Evolutionary conservation across 2,113 vertebrate species (phyloP), one percentile per base, ranked within the genome.

Genomic region (Orcinus orca): DNA sequence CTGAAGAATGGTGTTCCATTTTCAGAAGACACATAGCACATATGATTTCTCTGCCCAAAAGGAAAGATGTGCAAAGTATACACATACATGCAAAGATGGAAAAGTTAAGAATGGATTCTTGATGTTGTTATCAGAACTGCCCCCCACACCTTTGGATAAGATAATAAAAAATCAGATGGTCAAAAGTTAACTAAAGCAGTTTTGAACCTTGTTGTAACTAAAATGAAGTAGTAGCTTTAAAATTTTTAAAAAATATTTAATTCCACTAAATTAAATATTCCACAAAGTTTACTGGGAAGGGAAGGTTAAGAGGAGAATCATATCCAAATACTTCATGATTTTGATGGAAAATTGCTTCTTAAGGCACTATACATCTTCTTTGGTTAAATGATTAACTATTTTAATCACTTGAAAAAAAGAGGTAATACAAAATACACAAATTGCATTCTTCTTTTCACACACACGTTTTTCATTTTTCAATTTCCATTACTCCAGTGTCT

Each of bases 341-440:
- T 97, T 97, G 92, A 98, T 74, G 96, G 97, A 80, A 98, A 98
- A 96, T 60, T 98, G 73, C 94, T 98, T 98, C 92, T 97, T 98
- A 99, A 99, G 99, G 99, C 99, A 99, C 98, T 98, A 93, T 96
- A 98, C 9, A 71, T 98, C 3, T 36, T 99, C 98, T 99, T 99
- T 99, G 99, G 99, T 99, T 99, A 98, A 98, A 98, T 97, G 98
- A 98, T 97, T 84, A 97, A 98, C 97, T 96, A 97, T 98, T 98
- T 98, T 97, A 80, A 98, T 98, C 96, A 95, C 94, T 73, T 97
- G 97, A 97, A 98, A 96, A 96, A 98, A 97, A 98, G 98, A 99
- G 98, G 98, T 98, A 99, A 98, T 98, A 98, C 86, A 97, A 98
- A 99, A 98, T 63, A 95, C 41, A 29, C 31, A 97, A 93, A 47